Percentiles rank a stretch among this genome's conserved stretches.
Conservation (phyloP, 1,140 invertebrate genomes). For the Drosophila navojoa region DNA sequence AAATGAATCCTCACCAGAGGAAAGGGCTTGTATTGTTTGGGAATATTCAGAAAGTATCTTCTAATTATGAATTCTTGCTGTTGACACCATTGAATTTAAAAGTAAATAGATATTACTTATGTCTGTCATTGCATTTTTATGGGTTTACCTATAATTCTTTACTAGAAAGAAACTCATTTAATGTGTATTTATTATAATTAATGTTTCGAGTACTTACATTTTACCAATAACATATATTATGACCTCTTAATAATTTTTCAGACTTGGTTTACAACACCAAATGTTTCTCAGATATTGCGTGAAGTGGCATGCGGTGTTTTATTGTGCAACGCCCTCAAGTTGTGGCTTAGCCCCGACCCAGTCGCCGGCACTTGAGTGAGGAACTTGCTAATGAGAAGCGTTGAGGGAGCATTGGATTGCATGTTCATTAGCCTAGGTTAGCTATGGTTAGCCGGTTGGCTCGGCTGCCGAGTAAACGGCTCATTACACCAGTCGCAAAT, state of each 20-base stretch:
- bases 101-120: no score
- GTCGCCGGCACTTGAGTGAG: background rate
- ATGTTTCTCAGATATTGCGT: background rate
- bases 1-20: no score
- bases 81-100: no score
- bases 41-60: no score
- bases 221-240: background rate
- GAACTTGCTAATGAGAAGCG: slow-evolving; percentile 40
- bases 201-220: no score
- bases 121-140: no score
- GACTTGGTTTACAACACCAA: background rate
- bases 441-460: background rate
- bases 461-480: slow-evolving; percentile 50
- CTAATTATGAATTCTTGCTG: no score
- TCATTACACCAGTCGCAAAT: slow-evolving; percentile 69
- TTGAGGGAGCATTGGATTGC: slow-evolving; percentile 23
- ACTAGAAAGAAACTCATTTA: no score
- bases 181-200: no score
- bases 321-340: slow-evolving; percentile 35
- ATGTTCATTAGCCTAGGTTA: slow-evolving; percentile 52
- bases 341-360: slow-evolving; percentile 26
- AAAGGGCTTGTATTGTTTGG: no score
- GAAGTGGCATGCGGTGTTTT: background rate
- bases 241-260: background rate
- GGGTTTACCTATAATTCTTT: no score